Conservation (phyloP, 2,888 invertebrate species). For the Rhagophthalmus giganteus region DNA sequence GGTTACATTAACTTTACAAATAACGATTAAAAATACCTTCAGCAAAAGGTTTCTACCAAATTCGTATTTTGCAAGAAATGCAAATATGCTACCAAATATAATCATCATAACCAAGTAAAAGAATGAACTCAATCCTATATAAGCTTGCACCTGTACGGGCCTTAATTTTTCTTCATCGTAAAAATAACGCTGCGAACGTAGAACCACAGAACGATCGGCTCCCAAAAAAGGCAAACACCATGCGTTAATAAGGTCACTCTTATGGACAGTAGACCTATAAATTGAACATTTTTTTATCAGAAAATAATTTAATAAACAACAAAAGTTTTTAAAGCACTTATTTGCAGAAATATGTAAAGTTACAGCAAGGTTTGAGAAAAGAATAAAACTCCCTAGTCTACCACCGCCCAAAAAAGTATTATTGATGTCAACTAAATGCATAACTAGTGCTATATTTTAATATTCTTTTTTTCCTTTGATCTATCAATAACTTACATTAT, state of each 20-base stretch:
- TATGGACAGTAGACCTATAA: constrained; percentile 30
- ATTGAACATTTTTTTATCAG: too few species aligned
- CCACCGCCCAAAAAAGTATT: too few species aligned
- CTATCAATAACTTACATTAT: constrained; percentile 1
- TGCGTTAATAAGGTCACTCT: constrained; percentile 29
- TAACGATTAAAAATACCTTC: constrained; percentile 54
- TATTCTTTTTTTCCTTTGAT: too few species aligned
- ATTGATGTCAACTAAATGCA: too few species aligned
- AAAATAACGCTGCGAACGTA: constrained; percentile 77
- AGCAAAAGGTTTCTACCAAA: constrained; percentile 68
- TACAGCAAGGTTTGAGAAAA: too few species aligned
- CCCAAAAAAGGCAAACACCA: constrained; percentile 74
- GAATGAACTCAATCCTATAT: constrained; percentile 60
- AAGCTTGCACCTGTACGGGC: constrained; percentile 79
- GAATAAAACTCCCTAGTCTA: too few species aligned
- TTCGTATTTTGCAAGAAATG: constrained; percentile 61
- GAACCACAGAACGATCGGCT: constrained; percentile 79
- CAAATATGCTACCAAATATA: constrained; percentile 65
- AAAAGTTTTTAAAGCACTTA: too few species aligned
- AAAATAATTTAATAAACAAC: too few species aligned
- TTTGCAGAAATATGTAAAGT: too few species aligned
- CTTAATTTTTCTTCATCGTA: constrained; percentile 68
- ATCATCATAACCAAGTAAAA: constrained; percentile 57
- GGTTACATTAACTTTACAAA: not conserved
- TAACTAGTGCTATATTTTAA: too few species aligned